These are phyloP conservation scores for Drosophila mimica DNA, from an alignment of 2,888 invertebrate genomes.

Conservation along the genomic window DNA sequence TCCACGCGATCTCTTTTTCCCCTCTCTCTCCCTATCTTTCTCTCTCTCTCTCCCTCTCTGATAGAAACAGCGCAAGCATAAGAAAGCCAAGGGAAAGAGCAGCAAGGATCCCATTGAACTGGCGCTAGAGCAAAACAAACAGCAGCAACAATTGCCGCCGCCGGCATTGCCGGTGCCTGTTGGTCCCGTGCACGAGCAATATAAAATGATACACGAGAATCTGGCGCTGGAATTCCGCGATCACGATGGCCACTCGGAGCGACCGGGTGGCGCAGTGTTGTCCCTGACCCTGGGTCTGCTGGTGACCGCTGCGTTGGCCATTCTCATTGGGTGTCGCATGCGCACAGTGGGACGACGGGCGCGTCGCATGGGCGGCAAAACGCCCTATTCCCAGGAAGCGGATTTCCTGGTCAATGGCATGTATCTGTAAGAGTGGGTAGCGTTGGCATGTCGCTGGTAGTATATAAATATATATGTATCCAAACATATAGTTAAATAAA, in stretches of 20 bases:
- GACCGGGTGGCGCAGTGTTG: slow-evolving; percentile 92
- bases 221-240: slow-evolving; percentile 85
- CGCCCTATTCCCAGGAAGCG: slow-evolving; percentile 95
- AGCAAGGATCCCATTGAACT: slow-evolving; percentile 71
- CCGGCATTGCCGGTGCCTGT: slow-evolving; percentile 63
- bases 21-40: not conserved
- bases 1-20: not conserved
- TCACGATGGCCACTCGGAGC: slow-evolving; percentile 89
- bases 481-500: slow-evolving; percentile 14
- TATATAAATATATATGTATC: slow-evolving; percentile 13
- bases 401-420: slow-evolving; percentile 99
- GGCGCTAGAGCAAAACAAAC: slow-evolving; percentile 68
- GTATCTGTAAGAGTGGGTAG: slow-evolving; percentile 88
- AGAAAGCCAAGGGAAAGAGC: slow-evolving; percentile 70
- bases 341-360: slow-evolving; percentile 90
- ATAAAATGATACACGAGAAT: slow-evolving; percentile 83
- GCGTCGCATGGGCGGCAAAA: slow-evolving; percentile 90
- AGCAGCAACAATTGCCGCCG: slow-evolving; percentile 38
- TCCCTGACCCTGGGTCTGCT: slow-evolving; percentile 92
- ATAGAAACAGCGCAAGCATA: slow-evolving; percentile 78
- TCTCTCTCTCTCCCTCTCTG: not conserved
- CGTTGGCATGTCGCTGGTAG: slow-evolving; percentile 1
- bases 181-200: slow-evolving; percentile 83
- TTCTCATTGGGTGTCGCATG: slow-evolving; percentile 93
- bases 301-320: slow-evolving; percentile 92